Evolutionary conservation across 1,140 invertebrate species (phyloP), one percentile per base, ranked within the genome.

Genomic region (Leptoteleia sp.): DNA sequence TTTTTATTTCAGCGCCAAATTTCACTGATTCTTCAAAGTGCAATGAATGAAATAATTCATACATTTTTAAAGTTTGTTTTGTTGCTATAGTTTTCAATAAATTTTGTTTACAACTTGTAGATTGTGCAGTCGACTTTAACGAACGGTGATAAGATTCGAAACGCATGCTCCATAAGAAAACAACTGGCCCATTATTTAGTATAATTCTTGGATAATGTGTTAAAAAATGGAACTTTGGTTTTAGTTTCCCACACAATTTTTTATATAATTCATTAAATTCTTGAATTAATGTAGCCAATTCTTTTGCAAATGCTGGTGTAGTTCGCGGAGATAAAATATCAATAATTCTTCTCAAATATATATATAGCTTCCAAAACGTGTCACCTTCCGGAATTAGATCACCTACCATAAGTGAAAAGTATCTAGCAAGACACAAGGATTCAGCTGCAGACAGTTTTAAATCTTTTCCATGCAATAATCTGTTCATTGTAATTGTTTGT

Each of bases 211-310:
- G 48, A 38, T 54, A 54, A 25, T 54, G 48, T 12, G 5, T 22
- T 12, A 54, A 12, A 37, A 54, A 7, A 38, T 54, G 48, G 25
- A 54, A 38, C 25, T 54, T 54, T 3, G 48, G 48, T 25, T 54
- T 54, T 0, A 52, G 48, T n/a, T 11, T 7, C 1, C 48, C 48
- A 15, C 12, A 19, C 8, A 52, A 13, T 13, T 19, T 37, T 22
- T 6, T 22, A 37, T 37, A 52, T 22, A 37, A 22, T 22, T 52
- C 6, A 12, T 52, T 35, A 1, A 37, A 37, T 35, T 8, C 16
- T 37, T 37, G 7, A 37, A 52, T 35, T 52, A 25, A 3, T 25
- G 22, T 25, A 3, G 22, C 6, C 22, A 25, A 3, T 3, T 25
- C 22, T 3, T 25, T 25, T 3, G 22, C 3, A 25, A 25, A 3